A percentile compares a stretch with the other conserved stretches of the same genome.
Evolutionary conservation across 2,797 vertebrate genomes (phyloP).

Genomic region (Protonibea diacanthus): DNA sequence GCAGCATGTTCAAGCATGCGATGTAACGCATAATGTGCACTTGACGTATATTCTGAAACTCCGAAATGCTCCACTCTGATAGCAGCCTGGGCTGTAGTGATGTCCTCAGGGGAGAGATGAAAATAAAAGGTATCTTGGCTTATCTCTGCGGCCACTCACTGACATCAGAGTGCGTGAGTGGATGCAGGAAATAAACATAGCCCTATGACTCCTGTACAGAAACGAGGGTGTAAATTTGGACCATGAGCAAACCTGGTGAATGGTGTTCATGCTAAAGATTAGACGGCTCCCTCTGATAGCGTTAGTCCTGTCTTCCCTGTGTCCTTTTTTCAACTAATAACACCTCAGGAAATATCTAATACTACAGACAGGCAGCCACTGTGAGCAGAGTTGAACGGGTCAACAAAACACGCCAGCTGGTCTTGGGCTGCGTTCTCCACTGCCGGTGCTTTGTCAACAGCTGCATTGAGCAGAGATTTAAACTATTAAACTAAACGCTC

Average conservation of each 20-base stretch:
- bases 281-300: neutral
- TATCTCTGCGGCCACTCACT: conserved; percentile 20
- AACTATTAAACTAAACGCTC: conserved; percentile 12
- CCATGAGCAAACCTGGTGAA: conserved; percentile 25
- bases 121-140: conserved; percentile 19
- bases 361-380: conserved; percentile 9
- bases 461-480: neutral
- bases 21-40: conserved; percentile 36
- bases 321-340: neutral
- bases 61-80: conserved; percentile 17
- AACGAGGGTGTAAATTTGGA: conserved; percentile 31
- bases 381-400: neutral
- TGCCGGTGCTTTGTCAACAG: conserved; percentile 3
- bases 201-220: conserved; percentile 15
- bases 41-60: conserved; percentile 26
- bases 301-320: neutral
- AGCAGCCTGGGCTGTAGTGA: conserved; percentile 30
- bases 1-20: conserved; percentile 63
- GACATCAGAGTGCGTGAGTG: conserved; percentile 29
- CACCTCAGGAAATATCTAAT: neutral
- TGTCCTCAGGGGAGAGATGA: conserved; percentile 11
- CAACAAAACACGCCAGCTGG: conserved; percentile 9
- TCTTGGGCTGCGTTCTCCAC: neutral
- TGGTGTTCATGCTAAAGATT: conserved; percentile 26
- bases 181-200: conserved; percentile 27